These are phyloP conservation scores for Drosophila orena DNA, from an alignment of 1,140 invertebrate species.

Conservation along the genomic window DNA sequence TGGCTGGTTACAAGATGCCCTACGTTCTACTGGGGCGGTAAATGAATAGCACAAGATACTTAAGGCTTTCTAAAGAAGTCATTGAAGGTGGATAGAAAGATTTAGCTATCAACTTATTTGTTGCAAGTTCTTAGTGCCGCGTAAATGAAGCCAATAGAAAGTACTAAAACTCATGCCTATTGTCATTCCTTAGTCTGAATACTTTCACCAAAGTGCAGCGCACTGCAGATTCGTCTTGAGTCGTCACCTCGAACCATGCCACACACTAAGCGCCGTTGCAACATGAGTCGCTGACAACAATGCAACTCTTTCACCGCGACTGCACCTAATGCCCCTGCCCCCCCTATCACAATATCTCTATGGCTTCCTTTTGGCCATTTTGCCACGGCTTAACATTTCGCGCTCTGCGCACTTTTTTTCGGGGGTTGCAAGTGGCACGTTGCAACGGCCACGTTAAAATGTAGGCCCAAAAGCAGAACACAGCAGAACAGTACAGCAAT, in stretches of 20 bases:
- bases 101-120: background rate
- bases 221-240: slow-evolving; percentile 49
- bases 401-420: slow-evolving; percentile 55
- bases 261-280: slow-evolving; percentile 74
- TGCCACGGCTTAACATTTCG: slow-evolving; percentile 60
- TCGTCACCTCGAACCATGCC: slow-evolving; percentile 30
- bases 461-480: slow-evolving; percentile 54
- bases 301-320: slow-evolving; percentile 61
- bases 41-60: slow-evolving; percentile 1
- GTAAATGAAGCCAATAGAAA: no score
- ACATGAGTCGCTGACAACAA: slow-evolving; percentile 77
- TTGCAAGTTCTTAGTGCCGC: no score
- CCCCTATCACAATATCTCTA: background rate
- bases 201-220: slow-evolving; percentile 22
- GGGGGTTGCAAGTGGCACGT: slow-evolving; percentile 30
- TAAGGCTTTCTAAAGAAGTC: background rate
- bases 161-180: no score
- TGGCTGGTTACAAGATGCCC: slow-evolving; percentile 53
- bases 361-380: slow-evolving; percentile 74
- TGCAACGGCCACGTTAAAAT: slow-evolving; percentile 48
- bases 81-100: background rate
- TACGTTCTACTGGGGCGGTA: slow-evolving; percentile 4
- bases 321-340: slow-evolving; percentile 18
- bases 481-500: no score
- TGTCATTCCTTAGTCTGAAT: no score